Evolutionary conservation across 2,888 invertebrate genomes (phyloP).

Genomic region (Blastobasis lacticolella): DNA sequence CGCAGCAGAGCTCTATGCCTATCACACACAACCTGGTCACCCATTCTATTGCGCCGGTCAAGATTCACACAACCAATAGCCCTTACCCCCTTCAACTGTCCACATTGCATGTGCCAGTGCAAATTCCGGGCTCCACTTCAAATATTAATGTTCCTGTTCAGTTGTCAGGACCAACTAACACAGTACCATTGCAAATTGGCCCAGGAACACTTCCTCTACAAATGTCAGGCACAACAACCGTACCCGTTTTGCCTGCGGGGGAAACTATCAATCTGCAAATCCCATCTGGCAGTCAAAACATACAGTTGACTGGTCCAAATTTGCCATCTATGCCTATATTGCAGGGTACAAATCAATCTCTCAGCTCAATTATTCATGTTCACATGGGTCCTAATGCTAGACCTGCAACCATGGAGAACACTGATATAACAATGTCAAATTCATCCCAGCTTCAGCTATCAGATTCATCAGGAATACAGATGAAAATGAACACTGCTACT

Average conservation of each 20-base stretch:
- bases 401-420: slow-evolving; percentile 42
- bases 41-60: slow-evolving; percentile 62
- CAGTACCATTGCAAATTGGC: slow-evolving; percentile 55
- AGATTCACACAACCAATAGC: slow-evolving; percentile 54
- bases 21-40: slow-evolving; percentile 61
- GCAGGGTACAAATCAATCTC: slow-evolving; percentile 44
- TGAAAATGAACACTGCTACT: slow-evolving; percentile 49
- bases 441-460: slow-evolving; percentile 49
- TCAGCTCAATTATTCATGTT: slow-evolving; percentile 62
- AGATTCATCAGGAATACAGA: slow-evolving; percentile 46
- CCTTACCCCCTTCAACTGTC: slow-evolving; percentile 62
- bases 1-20: slow-evolving; percentile 60
- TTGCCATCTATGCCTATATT: slow-evolving; percentile 62
- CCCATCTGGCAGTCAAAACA: slow-evolving; percentile 46
- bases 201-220: slow-evolving; percentile 63
- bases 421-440: slow-evolving; percentile 49
- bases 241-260: slow-evolving; percentile 58
- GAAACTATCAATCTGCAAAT: slow-evolving; percentile 64
- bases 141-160: slow-evolving; percentile 67
- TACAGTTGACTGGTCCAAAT: slow-evolving; percentile 45
- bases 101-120: slow-evolving; percentile 67
- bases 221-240: slow-evolving; percentile 54
- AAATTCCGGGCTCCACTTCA: slow-evolving; percentile 59
- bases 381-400: slow-evolving; percentile 61
- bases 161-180: slow-evolving; percentile 49